Percentiles rank a stretch among this genome's conserved stretches.
These are phyloP conservation scores for Setipinna tenuifilis DNA, from an alignment of 2,797 vertebrate genomes.

Conservation along the genomic window DNA sequence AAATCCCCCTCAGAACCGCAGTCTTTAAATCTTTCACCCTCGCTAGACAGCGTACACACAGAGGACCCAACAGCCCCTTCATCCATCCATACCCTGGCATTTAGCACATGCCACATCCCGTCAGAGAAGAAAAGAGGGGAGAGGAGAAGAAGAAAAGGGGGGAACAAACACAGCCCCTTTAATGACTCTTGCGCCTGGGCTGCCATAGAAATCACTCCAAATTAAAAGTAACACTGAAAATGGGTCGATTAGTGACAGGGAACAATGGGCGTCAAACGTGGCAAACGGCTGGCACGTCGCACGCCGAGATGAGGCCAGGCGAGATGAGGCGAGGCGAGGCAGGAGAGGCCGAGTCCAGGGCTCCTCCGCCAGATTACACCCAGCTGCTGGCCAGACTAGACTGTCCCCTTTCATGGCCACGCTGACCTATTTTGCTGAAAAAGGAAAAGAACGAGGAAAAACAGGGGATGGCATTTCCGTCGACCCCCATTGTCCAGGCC, in stretches of 20 bases:
- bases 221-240: constrained; percentile 92
- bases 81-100: constrained; percentile 64
- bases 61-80: constrained; percentile 18
- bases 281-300: constrained; percentile 75
- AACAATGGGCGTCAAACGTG: constrained; percentile 86
- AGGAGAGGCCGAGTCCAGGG: constrained; percentile 74
- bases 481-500: constrained; percentile 78
- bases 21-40: not conserved
- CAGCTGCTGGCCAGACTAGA: constrained; percentile 79
- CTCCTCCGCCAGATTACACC: constrained; percentile 81
- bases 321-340: no score
- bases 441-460: constrained; percentile 63
- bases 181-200: constrained; percentile 81
- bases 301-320: no score
- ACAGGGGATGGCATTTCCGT: constrained; percentile 83
- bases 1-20: not conserved
- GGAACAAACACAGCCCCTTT: constrained; percentile 66
- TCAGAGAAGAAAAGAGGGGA: constrained; percentile 71
- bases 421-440: constrained; percentile 71
- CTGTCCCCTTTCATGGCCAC: constrained; percentile 72
- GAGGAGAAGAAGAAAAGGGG: not conserved
- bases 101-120: constrained; percentile 77
- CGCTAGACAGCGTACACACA: not conserved
- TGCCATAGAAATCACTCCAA: constrained; percentile 87
- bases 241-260: constrained; percentile 85